Evolutionary conservation across 2,113 vertebrate species (phyloP).

Genomic region (Sardina pilchardus): DNA sequence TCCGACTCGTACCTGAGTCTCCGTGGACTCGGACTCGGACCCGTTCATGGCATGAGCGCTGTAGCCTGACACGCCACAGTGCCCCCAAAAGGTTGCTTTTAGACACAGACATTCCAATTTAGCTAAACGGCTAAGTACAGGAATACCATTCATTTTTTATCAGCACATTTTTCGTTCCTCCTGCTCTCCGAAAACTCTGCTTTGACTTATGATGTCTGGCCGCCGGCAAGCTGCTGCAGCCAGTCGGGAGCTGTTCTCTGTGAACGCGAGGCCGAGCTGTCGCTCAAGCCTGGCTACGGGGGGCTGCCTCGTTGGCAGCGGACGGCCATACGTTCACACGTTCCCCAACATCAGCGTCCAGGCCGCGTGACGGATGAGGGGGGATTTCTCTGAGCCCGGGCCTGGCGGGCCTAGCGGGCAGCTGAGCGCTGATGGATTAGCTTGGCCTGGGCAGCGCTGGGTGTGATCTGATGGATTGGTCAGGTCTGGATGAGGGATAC

Average conservation of each 20-base stretch:
- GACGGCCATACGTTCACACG: not conserved
- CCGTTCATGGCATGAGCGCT: too few species aligned
- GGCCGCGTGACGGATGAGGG: not conserved
- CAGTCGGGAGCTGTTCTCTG: not conserved
- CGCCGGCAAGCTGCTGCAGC: not conserved
- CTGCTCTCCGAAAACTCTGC: not conserved
- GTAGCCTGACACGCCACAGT: too few species aligned
- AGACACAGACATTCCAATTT: not conserved
- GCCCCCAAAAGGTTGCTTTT: not conserved
- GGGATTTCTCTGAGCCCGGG: constrained; percentile 21
- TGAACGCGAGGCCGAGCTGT: not conserved
- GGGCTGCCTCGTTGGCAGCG: not conserved
- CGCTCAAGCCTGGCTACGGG: not conserved
- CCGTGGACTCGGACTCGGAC: too few species aligned
- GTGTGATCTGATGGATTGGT: constrained; percentile 43
- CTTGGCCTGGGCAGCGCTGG: constrained; percentile 14
- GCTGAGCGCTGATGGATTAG: constrained; percentile 49
- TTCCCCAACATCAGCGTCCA: not conserved
- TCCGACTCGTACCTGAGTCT: too few species aligned
- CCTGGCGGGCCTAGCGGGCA: constrained; percentile 17
- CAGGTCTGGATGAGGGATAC: constrained; percentile 13
- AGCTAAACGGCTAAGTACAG: not conserved
- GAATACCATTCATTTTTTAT: not conserved
- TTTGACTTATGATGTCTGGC: constrained; percentile 9
- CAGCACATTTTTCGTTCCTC: not conserved